Evolutionary conservation across 2,113 vertebrate species (phyloP).

Genomic region (Drymodes brunneopygia): DNA sequence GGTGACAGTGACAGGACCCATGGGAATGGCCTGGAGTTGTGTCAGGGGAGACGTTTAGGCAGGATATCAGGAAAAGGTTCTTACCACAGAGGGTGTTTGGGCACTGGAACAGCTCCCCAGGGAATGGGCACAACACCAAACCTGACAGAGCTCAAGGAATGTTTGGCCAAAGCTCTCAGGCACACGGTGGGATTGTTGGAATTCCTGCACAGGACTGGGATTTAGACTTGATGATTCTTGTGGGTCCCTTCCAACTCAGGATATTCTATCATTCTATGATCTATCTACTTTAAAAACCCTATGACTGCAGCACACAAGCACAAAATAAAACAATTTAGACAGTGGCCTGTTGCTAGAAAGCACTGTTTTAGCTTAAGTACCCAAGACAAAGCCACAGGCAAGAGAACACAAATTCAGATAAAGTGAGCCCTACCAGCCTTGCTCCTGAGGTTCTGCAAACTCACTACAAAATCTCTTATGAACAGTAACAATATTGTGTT

Average conservation of each 20-base stretch:
- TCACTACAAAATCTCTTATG: background rate
- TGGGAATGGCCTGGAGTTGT: fast-evolving
- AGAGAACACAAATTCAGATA: background rate
- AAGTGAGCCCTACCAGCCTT: background rate
- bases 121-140: background rate
- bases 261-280: background rate
- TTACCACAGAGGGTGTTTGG: background rate
- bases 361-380: background rate
- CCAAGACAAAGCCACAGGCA: background rate
- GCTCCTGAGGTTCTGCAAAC: background rate
- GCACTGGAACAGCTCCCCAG: background rate
- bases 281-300: background rate
- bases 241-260: background rate
- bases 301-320: background rate
- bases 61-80: background rate
- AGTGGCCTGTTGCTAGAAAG: background rate
- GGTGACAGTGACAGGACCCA: background rate
- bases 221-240: fast-evolving
- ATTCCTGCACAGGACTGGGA: background rate
- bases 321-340: background rate
- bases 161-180: fast-evolving
- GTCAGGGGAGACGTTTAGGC: background rate
- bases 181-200: fast-evolving
- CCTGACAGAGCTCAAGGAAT: fast-evolving
- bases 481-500: background rate